phyloP scores from a whole-genome alignment of 2,888 invertebrate genomes.

The Stenchaetothrips biformis region DNA sequence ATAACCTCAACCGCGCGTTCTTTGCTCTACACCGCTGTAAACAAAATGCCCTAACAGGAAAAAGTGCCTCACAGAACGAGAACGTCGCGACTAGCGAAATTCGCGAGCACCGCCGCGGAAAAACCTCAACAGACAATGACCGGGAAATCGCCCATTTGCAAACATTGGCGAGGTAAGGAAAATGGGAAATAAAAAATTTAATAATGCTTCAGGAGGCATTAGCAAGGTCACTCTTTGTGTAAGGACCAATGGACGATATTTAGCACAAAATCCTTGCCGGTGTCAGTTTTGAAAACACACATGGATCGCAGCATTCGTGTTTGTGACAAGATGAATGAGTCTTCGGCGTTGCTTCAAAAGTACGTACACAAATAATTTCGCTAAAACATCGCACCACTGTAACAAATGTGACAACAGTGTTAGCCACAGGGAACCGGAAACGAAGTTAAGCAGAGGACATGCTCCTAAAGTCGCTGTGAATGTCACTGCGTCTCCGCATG shows the following conservation, averaged over 20 bases:
- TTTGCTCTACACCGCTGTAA: neutral
- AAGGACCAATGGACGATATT: neutral
- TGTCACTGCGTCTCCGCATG: neutral
- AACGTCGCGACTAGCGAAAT: no score
- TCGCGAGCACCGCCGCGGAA: no score
- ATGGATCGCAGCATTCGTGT: neutral
- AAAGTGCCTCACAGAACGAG: neutral
- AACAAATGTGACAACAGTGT: conserved; percentile 25
- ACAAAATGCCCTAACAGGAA: neutral
- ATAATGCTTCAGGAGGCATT: conserved; percentile 10
- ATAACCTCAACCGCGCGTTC: neutral
- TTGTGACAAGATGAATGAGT: neutral
- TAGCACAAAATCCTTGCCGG: neutral
- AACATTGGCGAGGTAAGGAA: neutral
- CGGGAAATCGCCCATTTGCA: neutral
- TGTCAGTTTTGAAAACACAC: neutral
- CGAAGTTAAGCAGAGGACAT: neutral
- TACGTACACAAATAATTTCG: conserved; percentile 20
- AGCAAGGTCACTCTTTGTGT: conserved; percentile 22
- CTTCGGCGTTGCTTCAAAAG: conserved; percentile 8
- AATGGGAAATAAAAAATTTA: conserved; percentile 14
- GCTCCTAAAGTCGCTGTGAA: neutral
- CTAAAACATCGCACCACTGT: conserved; percentile 23
- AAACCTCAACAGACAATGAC: no score
- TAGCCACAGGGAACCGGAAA: conserved; percentile 4